Evolutionary conservation across 2,888 invertebrate genomes (phyloP), one percentile per base, ranked within the genome.

Genomic region (Thecocarcelia acutangulata): DNA sequence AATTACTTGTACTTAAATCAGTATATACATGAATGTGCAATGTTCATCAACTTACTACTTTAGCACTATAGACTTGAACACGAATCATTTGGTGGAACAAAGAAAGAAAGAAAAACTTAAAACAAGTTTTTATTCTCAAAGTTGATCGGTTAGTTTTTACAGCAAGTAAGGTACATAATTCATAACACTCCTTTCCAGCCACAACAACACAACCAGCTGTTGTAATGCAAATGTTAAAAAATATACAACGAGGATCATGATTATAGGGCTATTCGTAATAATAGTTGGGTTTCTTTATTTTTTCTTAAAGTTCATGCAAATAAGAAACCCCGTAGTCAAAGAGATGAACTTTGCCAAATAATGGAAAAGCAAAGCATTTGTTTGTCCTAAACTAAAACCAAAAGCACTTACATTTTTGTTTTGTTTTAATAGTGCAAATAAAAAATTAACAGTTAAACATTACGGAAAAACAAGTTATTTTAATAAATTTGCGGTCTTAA

Each of bases 141-240:
- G 59, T 78, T 72, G 78, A 59, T 66, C 37, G 72, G 50, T 24
- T 66, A 44, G 72, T 61, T 78, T 75, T 72, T 59, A 66, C 50
- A 59, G 66, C 37, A 69, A 68, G 52, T 44, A 77, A 70, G 28
- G 33, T 40, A n/a, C n/a, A n/a, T n/a, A 66, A 72, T 52, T 72
- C 52, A 66, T 66, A 72, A 68, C 78, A 79, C 78, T 68, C 78
- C 78, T 79, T 73, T 9, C 28, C 44, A 72, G 61, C 61, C 52
- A 44, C 54, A 69, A 54, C 28, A 75, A 54, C 48, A 56, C 46
- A 72, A 78, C 72, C 46, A 72, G 72, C 72, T 72, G 59, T 37
- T 69, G 50, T 44, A 46, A 66, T 46, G 33, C 28, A 46, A 69
- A 63, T 69, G 61, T 69, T 61, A 58, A 59, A 12, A 19, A 21